Percentiles rank a stretch among this genome's conserved stretches.
phyloP scores from a whole-genome alignment of 2,797 vertebrate species.

The Arnoldichthys spilopterus region DNA sequence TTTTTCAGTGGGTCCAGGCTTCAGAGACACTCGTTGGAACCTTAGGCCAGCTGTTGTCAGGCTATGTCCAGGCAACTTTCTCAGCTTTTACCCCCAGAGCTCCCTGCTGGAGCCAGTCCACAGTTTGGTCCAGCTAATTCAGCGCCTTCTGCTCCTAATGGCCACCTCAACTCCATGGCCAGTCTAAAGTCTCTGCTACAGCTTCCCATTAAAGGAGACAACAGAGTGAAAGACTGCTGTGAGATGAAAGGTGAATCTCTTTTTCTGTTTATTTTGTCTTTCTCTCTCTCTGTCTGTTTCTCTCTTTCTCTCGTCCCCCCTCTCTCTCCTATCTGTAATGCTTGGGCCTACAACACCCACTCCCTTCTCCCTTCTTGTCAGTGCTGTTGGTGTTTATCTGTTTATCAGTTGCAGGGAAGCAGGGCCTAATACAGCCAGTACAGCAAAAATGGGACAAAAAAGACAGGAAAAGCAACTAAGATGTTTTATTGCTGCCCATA shows the following conservation, averaged over 20 bases:
- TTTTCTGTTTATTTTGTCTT: no score
- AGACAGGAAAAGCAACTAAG: no score
- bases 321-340: background rate
- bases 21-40: constrained; percentile 11
- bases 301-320: constrained; percentile 29
- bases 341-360: background rate
- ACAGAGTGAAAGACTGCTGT: constrained; percentile 84
- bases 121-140: constrained; percentile 74
- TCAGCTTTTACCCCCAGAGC: constrained; percentile 79
- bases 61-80: constrained; percentile 82
- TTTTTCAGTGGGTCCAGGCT: no score
- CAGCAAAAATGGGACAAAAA: no score
- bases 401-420: background rate
- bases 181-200: constrained; percentile 89
- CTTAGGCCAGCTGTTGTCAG: constrained; percentile 43
- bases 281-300: background rate
- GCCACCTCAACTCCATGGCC: constrained; percentile 83
- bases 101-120: constrained; percentile 78
- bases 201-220: constrained; percentile 88
- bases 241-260: constrained; percentile 80
- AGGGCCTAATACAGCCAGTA: background rate
- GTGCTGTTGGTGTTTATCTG: background rate
- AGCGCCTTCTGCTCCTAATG: constrained; percentile 71
- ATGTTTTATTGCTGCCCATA: no score
- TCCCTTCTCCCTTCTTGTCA: background rate